phyloP scores from a whole-genome alignment of 23 tunicate genomes.

The Clavelina lepadiformis region DNA sequence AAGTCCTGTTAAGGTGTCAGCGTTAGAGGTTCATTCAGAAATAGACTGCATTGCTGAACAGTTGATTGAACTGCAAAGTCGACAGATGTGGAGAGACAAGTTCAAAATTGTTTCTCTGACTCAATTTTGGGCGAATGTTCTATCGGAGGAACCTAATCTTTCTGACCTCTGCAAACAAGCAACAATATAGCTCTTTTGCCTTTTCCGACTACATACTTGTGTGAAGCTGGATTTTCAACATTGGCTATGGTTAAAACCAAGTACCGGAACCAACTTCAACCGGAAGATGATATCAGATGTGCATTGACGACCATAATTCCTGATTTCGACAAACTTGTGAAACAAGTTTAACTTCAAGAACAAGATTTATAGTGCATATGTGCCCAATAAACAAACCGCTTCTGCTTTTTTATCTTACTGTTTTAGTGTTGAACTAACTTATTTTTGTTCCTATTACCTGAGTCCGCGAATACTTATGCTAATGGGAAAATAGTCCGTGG shows the following conservation, averaged over 20 bases:
- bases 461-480: no score
- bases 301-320: no score
- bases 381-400: no score
- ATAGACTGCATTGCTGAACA: conserved; percentile 40
- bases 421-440: no score
- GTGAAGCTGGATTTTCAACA: conserved; percentile 21
- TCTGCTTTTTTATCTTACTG: no score
- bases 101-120: conserved; percentile 24
- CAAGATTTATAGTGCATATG: no score
- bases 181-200: conserved; percentile 21
- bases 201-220: no score
- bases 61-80: conserved; percentile 36
- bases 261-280: conserved; percentile 21
- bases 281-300: no score
- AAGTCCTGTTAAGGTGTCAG: conserved; percentile 39
- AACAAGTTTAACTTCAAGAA: no score
- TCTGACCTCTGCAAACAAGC: conserved; percentile 26
- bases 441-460: no score
- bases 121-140: conserved; percentile 33
- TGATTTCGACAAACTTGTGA: no score
- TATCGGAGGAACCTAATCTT: conserved; percentile 24
- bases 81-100: conserved; percentile 45
- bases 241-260: conserved; percentile 29
- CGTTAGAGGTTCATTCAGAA: conserved; percentile 26
- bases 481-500: no score